These are phyloP conservation scores for Muschampia plurimacula DNA, from an alignment of 2,888 invertebrate species.

Conservation along the genomic window DNA sequence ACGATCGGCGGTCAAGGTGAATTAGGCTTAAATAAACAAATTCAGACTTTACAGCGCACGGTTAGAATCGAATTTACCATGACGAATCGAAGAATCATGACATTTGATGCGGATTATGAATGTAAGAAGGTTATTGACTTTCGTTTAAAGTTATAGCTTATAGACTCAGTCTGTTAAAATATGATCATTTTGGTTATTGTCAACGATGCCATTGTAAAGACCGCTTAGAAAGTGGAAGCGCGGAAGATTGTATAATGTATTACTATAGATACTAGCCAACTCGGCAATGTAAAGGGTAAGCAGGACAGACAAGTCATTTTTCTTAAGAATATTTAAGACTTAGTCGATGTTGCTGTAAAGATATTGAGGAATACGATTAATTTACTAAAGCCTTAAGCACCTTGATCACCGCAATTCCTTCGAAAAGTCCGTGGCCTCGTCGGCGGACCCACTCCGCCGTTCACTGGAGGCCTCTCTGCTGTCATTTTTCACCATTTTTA, in stretches of 20 bases:
- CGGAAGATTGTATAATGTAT: constrained; percentile 15
- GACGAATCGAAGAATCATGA: constrained; percentile 39
- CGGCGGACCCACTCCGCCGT: constrained; percentile 73
- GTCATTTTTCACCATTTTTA: constrained; percentile 78
- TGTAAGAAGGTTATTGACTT: constrained; percentile 38
- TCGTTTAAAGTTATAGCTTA: constrained; percentile 14
- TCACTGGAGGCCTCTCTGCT: constrained; percentile 75
- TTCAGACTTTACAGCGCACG: constrained; percentile 30
- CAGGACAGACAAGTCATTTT: constrained; percentile 22
- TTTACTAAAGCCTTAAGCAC: constrained; percentile 60
- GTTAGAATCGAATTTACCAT: constrained; percentile 29
- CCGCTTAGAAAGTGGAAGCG: constrained; percentile 22
- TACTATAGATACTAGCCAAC: not conserved
- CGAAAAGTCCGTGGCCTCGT: constrained; percentile 82
- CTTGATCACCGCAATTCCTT: constrained; percentile 86
- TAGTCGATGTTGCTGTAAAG: constrained; percentile 48
- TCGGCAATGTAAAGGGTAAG: constrained; percentile 25
- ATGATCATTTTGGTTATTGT: constrained; percentile 21
- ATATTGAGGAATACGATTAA: constrained; percentile 25
- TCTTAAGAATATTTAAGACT: constrained; percentile 30
- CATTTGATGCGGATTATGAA: constrained; percentile 38
- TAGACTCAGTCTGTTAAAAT: constrained; percentile 10
- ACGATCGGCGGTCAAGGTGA: constrained; percentile 58
- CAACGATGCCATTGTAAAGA: constrained; percentile 13
- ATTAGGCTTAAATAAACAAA: constrained; percentile 37